These are phyloP conservation scores for Plemyria rubiginata DNA, from an alignment of 2,888 invertebrate genomes.

Conservation along the genomic window DNA sequence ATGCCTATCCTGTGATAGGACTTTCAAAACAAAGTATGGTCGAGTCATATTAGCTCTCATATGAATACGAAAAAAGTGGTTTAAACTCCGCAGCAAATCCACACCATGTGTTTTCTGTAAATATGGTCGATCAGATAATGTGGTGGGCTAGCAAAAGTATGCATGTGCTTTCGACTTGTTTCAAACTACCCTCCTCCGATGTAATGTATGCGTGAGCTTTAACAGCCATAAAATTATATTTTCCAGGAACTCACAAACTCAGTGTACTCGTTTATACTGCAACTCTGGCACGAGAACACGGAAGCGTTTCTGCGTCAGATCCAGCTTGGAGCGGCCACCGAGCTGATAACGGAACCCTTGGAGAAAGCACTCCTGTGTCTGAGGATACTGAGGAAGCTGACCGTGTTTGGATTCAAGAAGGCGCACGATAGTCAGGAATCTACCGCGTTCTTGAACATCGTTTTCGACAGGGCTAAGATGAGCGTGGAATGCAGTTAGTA, in stretches of 20 bases:
- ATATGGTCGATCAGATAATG: too few relatives aligned
- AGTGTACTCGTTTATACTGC: constrained; percentile 90
- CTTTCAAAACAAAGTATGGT: too few relatives aligned
- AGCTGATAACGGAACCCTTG: constrained; percentile 87
- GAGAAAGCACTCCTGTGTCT: constrained; percentile 93
- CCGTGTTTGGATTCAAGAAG: constrained; percentile 92
- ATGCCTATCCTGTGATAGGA: too few relatives aligned
- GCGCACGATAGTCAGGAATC: constrained; percentile 91
- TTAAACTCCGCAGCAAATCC: too few relatives aligned
- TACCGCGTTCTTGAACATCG: constrained; percentile 90
- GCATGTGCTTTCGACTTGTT: too few relatives aligned
- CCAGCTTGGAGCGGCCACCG: constrained; percentile 84
- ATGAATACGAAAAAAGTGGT: too few relatives aligned
- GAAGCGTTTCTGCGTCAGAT: constrained; percentile 88
- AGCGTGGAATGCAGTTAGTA: constrained; percentile 93
- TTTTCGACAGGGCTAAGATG: constrained; percentile 91
- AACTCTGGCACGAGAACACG: constrained; percentile 92
- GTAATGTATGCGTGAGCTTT: too few relatives aligned
- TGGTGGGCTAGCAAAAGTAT: too few relatives aligned
- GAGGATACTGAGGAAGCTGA: constrained; percentile 92
- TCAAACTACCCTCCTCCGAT: too few relatives aligned
- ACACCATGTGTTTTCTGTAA: too few relatives aligned
- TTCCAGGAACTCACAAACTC: constrained; percentile 89
- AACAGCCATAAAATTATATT: neutral
- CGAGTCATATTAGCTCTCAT: too few relatives aligned